Conservation (phyloP, 35 echinoderm and acorn worm species). For the Anneissia japonica region DNA sequence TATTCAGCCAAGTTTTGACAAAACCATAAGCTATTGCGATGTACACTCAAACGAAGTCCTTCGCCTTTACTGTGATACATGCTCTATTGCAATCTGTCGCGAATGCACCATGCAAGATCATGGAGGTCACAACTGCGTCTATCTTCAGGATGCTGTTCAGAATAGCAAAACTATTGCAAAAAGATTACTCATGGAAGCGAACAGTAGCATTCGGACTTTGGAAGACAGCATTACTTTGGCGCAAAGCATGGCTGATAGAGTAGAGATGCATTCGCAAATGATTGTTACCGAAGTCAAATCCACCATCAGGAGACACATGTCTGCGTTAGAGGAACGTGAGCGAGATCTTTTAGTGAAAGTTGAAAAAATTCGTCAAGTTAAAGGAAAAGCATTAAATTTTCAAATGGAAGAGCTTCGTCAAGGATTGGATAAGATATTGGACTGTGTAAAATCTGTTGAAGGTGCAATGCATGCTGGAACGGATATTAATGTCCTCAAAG, state of each 20-base stretch:
- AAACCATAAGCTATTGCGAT: constrained; percentile 76
- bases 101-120: constrained; percentile 95
- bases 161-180: constrained; percentile 74
- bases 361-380: constrained; percentile 82
- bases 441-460: constrained; percentile 65
- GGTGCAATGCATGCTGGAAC: constrained; percentile 62
- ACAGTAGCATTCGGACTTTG: constrained; percentile 52
- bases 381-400: constrained; percentile 58
- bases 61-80: constrained; percentile 86
- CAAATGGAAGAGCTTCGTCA: constrained; percentile 68
- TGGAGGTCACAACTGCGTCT: constrained; percentile 85
- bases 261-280: constrained; percentile 59
- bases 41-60: constrained; percentile 78
- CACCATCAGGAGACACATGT: constrained; percentile 79
- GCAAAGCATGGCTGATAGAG: constrained; percentile 74
- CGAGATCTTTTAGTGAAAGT: constrained; percentile 73
- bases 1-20: constrained; percentile 55
- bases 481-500: constrained; percentile 80
- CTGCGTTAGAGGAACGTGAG: constrained; percentile 81
- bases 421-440: constrained; percentile 49
- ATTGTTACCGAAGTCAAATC: constrained; percentile 70
- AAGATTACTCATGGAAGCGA: constrained; percentile 75
- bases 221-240: constrained; percentile 75
- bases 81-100: constrained; percentile 85
- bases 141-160: constrained; percentile 95